These are phyloP conservation scores for Muscina levida DNA, from an alignment of 2,888 invertebrate genomes.

Conservation along the genomic window DNA sequence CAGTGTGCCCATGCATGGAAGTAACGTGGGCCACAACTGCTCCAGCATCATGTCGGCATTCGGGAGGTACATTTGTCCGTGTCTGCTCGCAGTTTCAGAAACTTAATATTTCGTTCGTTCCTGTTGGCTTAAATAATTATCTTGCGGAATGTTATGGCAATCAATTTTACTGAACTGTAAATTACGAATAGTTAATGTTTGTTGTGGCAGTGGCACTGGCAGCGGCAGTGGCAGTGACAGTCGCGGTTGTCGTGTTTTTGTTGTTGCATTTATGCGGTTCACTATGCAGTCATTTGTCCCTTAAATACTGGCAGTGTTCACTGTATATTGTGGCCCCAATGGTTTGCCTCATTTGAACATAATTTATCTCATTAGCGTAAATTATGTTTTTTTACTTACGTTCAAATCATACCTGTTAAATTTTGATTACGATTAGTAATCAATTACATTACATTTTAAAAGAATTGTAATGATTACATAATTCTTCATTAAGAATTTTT, in stretches of 20 bases:
- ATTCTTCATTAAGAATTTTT: too few relatives aligned
- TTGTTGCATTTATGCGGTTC: background rate
- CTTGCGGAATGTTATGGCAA: conserved; percentile 64
- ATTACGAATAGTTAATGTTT: conserved; percentile 51
- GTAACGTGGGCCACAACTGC: background rate
- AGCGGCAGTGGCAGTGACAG: background rate
- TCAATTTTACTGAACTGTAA: conserved; percentile 62
- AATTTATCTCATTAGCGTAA: conserved; percentile 20
- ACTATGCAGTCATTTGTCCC: background rate
- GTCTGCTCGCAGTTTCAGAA: conserved; percentile 30
- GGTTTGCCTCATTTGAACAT: conserved; percentile 3
- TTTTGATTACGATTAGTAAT: too few relatives aligned
- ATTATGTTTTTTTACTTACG: background rate
- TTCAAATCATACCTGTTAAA: too few relatives aligned
- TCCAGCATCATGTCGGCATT: background rate
- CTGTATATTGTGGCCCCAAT: background rate
- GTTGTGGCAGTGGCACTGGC: background rate
- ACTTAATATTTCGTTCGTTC: conserved; percentile 58
- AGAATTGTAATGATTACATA: too few relatives aligned
- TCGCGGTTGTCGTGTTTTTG: background rate
- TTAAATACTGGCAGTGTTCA: background rate
- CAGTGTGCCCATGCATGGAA: background rate
- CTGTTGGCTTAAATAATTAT: conserved; percentile 65
- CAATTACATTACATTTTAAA: too few relatives aligned
- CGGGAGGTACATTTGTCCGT: background rate